Evolutionary conservation across 1,140 invertebrate species (phyloP).

Genomic region (Glomeris maerens): DNA sequence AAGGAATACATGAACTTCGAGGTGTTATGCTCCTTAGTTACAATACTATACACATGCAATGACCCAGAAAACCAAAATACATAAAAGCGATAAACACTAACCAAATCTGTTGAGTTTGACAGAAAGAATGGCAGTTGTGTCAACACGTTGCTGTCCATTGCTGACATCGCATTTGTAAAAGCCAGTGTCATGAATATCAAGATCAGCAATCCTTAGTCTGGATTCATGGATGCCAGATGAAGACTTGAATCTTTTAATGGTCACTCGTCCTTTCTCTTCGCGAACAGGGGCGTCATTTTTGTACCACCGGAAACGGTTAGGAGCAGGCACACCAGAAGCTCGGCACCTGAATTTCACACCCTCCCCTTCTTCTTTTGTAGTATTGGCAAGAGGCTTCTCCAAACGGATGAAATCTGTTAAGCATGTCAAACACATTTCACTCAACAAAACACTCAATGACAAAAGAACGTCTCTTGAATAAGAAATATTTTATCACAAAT

Average conservation of each 20-base stretch:
- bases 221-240: slow-evolving; percentile 26
- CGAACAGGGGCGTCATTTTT: slow-evolving; percentile 47
- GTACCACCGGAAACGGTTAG: slow-evolving; percentile 45
- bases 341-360: slow-evolving; percentile 48
- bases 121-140: slow-evolving; percentile 42
- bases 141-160: slow-evolving; percentile 43
- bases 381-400: slow-evolving; percentile 36
- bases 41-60: no score
- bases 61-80: no score
- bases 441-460: no score
- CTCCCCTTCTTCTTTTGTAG: slow-evolving; percentile 46
- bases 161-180: slow-evolving; percentile 51
- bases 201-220: slow-evolving; percentile 41
- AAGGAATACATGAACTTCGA: no score
- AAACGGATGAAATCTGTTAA: no score
- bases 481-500: no score
- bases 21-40: no score
- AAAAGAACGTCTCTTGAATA: no score
- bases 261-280: slow-evolving; percentile 36
- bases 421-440: no score
- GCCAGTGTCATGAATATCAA: slow-evolving; percentile 50
- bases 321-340: slow-evolving; percentile 42
- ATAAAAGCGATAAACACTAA: no score
- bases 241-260: slow-evolving; percentile 30
- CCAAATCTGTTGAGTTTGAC: slow-evolving; percentile 37